Evolutionary conservation across 1,140 invertebrate species (phyloP), one percentile per base, ranked within the genome.

Genomic region (Drosophila sulfurigaster): DNA sequence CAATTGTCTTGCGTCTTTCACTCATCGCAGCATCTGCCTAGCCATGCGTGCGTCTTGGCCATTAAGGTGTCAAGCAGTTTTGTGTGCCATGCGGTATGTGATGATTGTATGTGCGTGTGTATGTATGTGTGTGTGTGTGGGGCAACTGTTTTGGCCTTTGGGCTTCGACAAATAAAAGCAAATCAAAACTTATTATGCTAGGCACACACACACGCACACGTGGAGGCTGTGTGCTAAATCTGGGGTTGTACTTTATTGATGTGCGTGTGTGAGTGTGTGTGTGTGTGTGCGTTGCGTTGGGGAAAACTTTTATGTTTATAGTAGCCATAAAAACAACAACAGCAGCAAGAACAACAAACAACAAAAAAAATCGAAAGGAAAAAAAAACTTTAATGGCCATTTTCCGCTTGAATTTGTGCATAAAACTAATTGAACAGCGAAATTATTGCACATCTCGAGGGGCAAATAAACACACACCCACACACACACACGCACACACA

Each of bases 151-250:
- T 75, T 75, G 66, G 72, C 72, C 66, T 75, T 57, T 70, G 62
- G 54, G 67, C 54, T 65, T 64, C 45, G 56, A 48, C 83, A 65
- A 88, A 88, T 85, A 89, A 88, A 89, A 83, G 38, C 85, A 89
- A 89, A 88, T 88, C 85, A 89, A 88, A 88, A 88, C 85, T 83
- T 88, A 89, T 89, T 88, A 88, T 88, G 81, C 80, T 59, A 76
- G 58, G 79, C 85, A 81, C 80, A 85, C 51, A 65, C 43, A 65
- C 52, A 62, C 66, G n/a, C n/a, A 41, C 25, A 54, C 32, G 10
- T 49, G 67, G 54, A 57, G 35, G 32, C 46, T 51, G 25, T 63
- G 49, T 32, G 64, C 45, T 28, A 59, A 66, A 60, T 72, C 56
- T 57, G 38, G 68, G 60, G 58, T 59, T 64, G 71, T 73, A 65